A percentile compares a stretch with the other conserved stretches of the same genome.
Evolutionary conservation across 2,113 vertebrate species (phyloP).

Genomic region (Gadus chalcogrammus): DNA sequence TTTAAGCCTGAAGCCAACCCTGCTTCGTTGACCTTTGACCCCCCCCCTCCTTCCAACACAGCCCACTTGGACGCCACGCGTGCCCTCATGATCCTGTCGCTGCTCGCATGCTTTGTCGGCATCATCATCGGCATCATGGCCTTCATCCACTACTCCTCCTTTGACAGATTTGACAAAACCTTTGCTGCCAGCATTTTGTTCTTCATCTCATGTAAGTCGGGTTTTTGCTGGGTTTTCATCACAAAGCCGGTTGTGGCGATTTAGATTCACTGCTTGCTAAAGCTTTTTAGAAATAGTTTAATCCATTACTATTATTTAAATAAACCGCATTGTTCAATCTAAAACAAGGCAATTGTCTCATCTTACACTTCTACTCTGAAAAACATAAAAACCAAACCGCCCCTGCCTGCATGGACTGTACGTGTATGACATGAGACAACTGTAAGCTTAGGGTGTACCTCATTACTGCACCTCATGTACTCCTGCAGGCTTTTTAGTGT

Average conservation of each 20-base stretch:
- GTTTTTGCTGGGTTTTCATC: too few relatives aligned
- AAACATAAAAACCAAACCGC: too few relatives aligned
- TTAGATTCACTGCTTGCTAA: neutral
- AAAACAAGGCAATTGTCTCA: too few relatives aligned
- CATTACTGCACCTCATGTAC: too few relatives aligned
- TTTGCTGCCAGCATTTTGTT: conserved; percentile 74
- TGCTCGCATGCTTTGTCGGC: conserved; percentile 69
- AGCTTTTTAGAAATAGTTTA: too few relatives aligned
- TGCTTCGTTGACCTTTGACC: conserved; percentile 41
- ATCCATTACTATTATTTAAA: too few relatives aligned
- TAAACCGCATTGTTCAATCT: too few relatives aligned
- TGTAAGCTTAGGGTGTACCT: too few relatives aligned
- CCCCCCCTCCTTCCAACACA: conserved; percentile 27
- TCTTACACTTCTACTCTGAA: too few relatives aligned
- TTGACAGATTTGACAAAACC: conserved; percentile 71
- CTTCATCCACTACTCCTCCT: conserved; percentile 70
- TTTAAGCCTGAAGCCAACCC: too few relatives aligned
- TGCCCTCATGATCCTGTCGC: conserved; percentile 71
- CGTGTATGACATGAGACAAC: too few relatives aligned
- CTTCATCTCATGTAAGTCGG: conserved; percentile 72
- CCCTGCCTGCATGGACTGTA: too few relatives aligned
- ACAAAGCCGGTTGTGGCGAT: neutral
- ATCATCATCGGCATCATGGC: conserved; percentile 70
- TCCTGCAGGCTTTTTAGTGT: conserved; percentile 64
- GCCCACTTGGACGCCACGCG: conserved; percentile 68